Conservation (phyloP, 2,797 vertebrate genomes). For the Hylomyscus alleni region DNA sequence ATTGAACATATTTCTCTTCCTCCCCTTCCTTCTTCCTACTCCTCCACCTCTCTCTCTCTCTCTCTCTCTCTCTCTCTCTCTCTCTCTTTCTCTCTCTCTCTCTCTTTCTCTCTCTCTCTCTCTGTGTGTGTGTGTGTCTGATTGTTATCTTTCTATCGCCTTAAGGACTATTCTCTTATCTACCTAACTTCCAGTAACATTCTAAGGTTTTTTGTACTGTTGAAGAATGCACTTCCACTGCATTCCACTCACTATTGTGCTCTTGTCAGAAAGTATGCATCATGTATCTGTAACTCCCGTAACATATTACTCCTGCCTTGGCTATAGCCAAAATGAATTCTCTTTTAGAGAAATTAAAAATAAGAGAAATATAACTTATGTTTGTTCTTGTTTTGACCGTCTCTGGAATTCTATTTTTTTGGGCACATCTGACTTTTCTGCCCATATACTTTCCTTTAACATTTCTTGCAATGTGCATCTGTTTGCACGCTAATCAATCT, state of each 20-base stretch:
- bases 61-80: not conserved
- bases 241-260: not conserved
- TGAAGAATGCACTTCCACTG: not conserved
- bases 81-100: not conserved
- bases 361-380: not conserved
- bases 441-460: not conserved
- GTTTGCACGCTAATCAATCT: not conserved
- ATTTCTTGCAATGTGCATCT: not conserved
- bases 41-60: too few species aligned
- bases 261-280: not conserved
- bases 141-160: not conserved
- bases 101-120: too few species aligned
- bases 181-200: not conserved
- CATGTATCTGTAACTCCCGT: not conserved
- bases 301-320: not conserved
- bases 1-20: not conserved
- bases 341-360: slow-evolving; percentile 34
- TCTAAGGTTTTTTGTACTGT: not conserved
- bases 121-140: not conserved
- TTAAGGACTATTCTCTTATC: not conserved
- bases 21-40: not conserved
- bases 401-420: not conserved
- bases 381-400: slow-evolving; percentile 5
- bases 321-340: not conserved
- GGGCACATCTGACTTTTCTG: not conserved